Evolutionary conservation across 2,113 vertebrate genomes (phyloP), one percentile per base, ranked within the genome.

Genomic region (Apteryx mantelli): DNA sequence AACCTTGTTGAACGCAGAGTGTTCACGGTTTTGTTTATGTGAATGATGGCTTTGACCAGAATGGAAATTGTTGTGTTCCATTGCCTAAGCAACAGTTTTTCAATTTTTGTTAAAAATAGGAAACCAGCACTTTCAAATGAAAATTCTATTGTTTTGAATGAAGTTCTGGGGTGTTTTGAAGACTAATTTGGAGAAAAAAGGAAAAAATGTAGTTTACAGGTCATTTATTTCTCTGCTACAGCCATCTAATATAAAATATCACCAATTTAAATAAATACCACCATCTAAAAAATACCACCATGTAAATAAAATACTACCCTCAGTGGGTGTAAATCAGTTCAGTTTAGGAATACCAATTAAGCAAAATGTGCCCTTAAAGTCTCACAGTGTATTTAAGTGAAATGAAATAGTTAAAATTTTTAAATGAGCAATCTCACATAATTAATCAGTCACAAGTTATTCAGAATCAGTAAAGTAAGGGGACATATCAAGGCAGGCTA

Each of bases 311-410:
- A 42, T 42, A 13, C 42, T 13, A 55, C 53, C 36, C 26, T 88
- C 44, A 32, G 7, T 34, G 38, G 34, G 17, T 38, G 52, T 81
- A 78, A 91, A 84, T 88, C 89, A 75, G 34, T 60, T 61, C 68
- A 52, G 56, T 88, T 94, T 60, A 90, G 71, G 46, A 36, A 28
- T 34, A 32, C 25, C 20, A 64, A 83, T 94, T 89, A 88, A 94
- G 63, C 13, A 82, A 95, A 89, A 81, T 16, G 36, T 68, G 44
- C 42, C 66, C 82, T 94, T 89, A 92, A 85, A 66, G 18, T 80
- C 60, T 94, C 61, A 64, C 53, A 74, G 87, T 56, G n/a, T 81
- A 55, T 95, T 94, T 92, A 53, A 52, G 91, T 60, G 7, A 91
- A 96, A 79, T 91, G 3, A 77, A 94, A 90, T 63, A 50, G 89